These are phyloP conservation scores for Pandemis heparana DNA, from an alignment of 2,888 invertebrate genomes.

Conservation along the genomic window DNA sequence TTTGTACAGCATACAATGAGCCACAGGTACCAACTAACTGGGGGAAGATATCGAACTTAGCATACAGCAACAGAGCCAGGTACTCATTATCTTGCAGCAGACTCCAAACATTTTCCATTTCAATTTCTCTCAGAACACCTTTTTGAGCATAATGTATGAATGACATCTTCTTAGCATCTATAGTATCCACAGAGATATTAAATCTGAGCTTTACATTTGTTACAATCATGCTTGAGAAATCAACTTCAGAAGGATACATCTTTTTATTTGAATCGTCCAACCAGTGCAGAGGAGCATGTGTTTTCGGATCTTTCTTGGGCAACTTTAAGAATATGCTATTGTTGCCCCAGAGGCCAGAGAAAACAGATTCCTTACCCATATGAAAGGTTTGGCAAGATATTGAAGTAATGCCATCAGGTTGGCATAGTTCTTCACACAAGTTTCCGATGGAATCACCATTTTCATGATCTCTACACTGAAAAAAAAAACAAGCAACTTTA, in stretches of 20 bases:
- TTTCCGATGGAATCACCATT: conserved; percentile 85
- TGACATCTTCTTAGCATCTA: conserved; percentile 76
- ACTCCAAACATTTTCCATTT: conserved; percentile 87
- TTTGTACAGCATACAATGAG: conserved; percentile 88
- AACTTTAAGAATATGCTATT: conserved; percentile 86
- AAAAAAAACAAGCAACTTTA: conserved; percentile 48
- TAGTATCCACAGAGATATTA: conserved; percentile 81
- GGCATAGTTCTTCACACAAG: conserved; percentile 87
- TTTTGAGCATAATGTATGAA: conserved; percentile 75
- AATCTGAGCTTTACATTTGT: conserved; percentile 81
- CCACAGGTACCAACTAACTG: conserved; percentile 89
- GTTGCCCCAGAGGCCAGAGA: conserved; percentile 85
- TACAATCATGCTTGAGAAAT: conserved; percentile 81
- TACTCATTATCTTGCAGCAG: conserved; percentile 89
- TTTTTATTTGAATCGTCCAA: conserved; percentile 66
- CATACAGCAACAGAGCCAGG: conserved; percentile 85
- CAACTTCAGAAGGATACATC: conserved; percentile 76
- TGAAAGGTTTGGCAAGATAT: conserved; percentile 87
- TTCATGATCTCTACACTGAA: conserved; percentile 85
- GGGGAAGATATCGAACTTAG: conserved; percentile 87
- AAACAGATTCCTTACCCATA: conserved; percentile 87
- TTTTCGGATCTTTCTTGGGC: conserved; percentile 63
- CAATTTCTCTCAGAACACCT: conserved; percentile 68
- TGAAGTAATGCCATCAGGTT: conserved; percentile 80
- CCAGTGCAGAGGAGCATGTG: conserved; percentile 73